Conservation (phyloP, 2,113 vertebrate species). For the Notarius lentiginosus region DNA sequence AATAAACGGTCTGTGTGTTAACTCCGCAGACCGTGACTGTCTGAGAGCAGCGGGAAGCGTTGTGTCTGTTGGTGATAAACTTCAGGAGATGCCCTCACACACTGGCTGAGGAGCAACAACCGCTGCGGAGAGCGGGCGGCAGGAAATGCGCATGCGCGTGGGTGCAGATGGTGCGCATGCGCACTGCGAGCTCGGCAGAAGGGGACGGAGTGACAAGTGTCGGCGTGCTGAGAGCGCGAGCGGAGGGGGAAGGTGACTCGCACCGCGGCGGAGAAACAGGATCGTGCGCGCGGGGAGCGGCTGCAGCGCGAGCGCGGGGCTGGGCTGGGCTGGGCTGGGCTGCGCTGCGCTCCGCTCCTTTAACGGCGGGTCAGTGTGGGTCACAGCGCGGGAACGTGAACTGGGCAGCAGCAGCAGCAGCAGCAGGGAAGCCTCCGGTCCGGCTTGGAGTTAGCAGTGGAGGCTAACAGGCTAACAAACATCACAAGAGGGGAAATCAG, state of each 20-base stretch:
- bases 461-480: slow-evolving; percentile 6
- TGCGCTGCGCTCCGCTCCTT: no score
- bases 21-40: fast-evolving
- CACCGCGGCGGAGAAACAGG: background rate
- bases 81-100: background rate
- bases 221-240: background rate
- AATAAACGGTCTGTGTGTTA: background rate
- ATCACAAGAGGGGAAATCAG: background rate
- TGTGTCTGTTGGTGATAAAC: background rate
- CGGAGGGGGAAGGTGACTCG: background rate
- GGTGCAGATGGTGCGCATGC: background rate
- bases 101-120: no score
- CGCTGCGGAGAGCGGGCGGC: background rate
- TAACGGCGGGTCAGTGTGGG: background rate
- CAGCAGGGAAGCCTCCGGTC: background rate
- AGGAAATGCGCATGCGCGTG: background rate
- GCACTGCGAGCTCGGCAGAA: background rate
- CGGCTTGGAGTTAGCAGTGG: background rate
- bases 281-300: background rate
- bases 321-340: no score
- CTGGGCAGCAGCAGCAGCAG: background rate
- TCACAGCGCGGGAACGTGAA: no score
- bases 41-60: no score
- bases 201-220: background rate
- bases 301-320: background rate